These are phyloP conservation scores for Trinectes maculatus DNA, from an alignment of 2,113 vertebrate species.

Conservation along the genomic window DNA sequence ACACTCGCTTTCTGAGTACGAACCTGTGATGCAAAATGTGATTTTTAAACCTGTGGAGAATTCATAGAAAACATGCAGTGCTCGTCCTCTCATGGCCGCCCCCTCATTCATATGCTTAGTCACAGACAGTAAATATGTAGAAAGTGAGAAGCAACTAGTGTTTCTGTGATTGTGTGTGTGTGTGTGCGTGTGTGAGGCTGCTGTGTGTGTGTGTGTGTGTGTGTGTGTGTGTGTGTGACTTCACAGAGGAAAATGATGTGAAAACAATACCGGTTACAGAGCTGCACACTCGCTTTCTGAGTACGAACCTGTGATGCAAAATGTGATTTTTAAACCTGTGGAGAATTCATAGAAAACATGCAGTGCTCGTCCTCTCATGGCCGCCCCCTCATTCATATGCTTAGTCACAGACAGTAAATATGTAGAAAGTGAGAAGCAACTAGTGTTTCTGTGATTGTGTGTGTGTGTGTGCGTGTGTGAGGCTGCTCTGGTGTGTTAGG, in stretches of 20 bases:
- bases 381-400: slow-evolving; percentile 35
- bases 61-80: slow-evolving; percentile 72
- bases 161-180: slow-evolving; percentile 30
- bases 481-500: slow-evolving; percentile 64
- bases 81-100: slow-evolving; percentile 7
- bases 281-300: slow-evolving; percentile 47
- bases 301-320: slow-evolving; percentile 67
- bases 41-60: slow-evolving; percentile 30
- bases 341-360: slow-evolving; percentile 73
- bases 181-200: slow-evolving; percentile 20
- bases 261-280: slow-evolving; percentile 9
- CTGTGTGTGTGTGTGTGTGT: no score
- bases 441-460: slow-evolving; percentile 34
- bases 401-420: slow-evolving; percentile 54
- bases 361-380: not conserved
- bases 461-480: slow-evolving; percentile 15
- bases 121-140: slow-evolving; percentile 40
- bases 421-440: slow-evolving; percentile 51
- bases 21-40: slow-evolving; percentile 59
- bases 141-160: slow-evolving; percentile 48
- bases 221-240: no score
- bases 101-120: slow-evolving; percentile 50
- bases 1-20: slow-evolving; percentile 61
- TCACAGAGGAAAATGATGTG: slow-evolving; percentile 27
- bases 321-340: slow-evolving; percentile 29